phyloP scores from a whole-genome alignment of 1,140 invertebrate genomes.

The Apis florea region DNA sequence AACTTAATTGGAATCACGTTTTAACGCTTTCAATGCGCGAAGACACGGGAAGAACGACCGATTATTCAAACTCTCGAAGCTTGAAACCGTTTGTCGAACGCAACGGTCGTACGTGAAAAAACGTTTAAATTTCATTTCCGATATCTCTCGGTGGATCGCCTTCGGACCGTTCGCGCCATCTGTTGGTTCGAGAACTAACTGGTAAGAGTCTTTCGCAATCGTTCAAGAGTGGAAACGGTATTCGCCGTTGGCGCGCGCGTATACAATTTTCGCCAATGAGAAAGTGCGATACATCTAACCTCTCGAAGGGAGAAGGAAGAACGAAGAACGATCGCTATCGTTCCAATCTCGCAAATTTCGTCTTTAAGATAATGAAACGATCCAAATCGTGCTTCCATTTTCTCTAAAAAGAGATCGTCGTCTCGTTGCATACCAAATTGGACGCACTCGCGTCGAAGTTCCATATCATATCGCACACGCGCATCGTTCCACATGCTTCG shows the following conservation, averaged over 20 bases:
- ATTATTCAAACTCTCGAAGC: neutral
- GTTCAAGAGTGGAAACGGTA: conserved; percentile 21
- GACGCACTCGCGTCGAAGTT: neutral
- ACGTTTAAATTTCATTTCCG: neutral
- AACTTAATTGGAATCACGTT: too few relatives aligned
- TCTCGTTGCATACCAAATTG: neutral
- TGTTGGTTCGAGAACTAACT: conserved; percentile 53
- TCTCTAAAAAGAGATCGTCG: too few relatives aligned
- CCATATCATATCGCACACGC: neutral
- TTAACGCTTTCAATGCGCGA: too few relatives aligned
- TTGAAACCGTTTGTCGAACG: neutral
- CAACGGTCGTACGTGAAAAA: neutral
- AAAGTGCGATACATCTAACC: neutral
- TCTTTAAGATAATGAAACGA: too few relatives aligned
- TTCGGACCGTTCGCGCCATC: conserved; percentile 65
- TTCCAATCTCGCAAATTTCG: neutral
- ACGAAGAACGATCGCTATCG: neutral
- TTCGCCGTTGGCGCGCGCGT: conserved; percentile 19
- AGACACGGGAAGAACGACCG: too few relatives aligned
- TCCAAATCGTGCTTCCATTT: too few relatives aligned
- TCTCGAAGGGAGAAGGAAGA: neutral
- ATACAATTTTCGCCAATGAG: conserved; percentile 13
- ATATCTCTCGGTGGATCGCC: conserved; percentile 24
- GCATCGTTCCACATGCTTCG: conserved; percentile 12
- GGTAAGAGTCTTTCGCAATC: conserved; percentile 40